Evolutionary conservation across 2,113 vertebrate genomes (phyloP).

Genomic region (Garra rufa): DNA sequence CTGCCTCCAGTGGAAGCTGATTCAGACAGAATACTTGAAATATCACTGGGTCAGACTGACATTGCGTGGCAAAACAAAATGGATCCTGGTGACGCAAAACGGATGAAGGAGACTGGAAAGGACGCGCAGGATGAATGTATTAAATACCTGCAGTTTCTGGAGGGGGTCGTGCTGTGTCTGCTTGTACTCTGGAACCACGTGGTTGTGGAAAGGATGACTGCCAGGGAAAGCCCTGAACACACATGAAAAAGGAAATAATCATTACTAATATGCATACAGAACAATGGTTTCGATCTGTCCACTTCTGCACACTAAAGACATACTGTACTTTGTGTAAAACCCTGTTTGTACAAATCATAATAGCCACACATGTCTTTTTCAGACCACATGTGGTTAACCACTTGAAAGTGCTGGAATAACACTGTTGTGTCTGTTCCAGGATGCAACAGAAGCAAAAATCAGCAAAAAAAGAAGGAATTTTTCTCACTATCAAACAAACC

Average conservation of each 20-base stretch:
- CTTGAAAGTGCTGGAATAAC: conserved; percentile 8
- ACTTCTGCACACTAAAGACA: conserved; percentile 1
- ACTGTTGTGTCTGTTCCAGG: neutral
- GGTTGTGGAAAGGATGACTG: conserved; percentile 83
- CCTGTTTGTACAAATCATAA: neutral
- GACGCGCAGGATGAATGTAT: neutral
- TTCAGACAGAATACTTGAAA: neutral
- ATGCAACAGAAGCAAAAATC: conserved; percentile 31
- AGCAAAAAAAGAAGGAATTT: neutral
- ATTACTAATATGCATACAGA: neutral
- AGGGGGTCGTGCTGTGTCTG: conserved; percentile 78
- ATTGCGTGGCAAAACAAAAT: neutral
- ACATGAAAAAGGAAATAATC: neutral
- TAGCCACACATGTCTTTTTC: conserved; percentile 1
- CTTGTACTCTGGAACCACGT: conserved; percentile 79
- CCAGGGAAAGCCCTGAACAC: conserved; percentile 85
- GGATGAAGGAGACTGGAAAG: neutral
- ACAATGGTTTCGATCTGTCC: neutral
- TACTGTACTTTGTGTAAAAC: neutral
- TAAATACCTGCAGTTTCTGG: conserved; percentile 84
- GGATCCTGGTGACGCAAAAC: neutral
- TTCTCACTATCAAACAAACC: neutral
- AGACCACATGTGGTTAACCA: neutral
- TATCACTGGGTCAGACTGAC: neutral
- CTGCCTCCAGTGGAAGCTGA: conserved; percentile 26